These are phyloP conservation scores for Chamaea fasciata DNA, from an alignment of 2,113 vertebrate genomes.

Conservation along the genomic window DNA sequence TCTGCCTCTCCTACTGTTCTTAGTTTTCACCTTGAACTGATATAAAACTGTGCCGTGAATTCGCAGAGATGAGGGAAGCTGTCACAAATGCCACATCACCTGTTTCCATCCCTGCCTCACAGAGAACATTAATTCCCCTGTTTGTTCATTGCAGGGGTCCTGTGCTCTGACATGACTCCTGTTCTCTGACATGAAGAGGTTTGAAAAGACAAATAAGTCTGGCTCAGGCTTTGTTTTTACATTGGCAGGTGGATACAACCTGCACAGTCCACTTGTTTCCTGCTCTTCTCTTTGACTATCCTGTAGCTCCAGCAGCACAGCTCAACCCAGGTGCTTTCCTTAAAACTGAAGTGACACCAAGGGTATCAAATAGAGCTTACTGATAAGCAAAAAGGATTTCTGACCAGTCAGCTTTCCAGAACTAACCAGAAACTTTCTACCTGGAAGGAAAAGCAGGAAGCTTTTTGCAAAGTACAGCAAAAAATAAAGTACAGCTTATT, in stretches of 20 bases:
- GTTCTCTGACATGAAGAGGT: background rate
- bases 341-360: background rate
- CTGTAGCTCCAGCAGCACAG: background rate
- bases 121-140: background rate
- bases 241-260: background rate
- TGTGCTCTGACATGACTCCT: background rate
- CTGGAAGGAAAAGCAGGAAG: background rate
- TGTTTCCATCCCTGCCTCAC: background rate
- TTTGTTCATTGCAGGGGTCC: background rate
- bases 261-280: background rate
- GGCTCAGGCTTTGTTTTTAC: background rate
- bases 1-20: conserved; percentile 21
- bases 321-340: background rate
- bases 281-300: background rate
- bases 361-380: background rate
- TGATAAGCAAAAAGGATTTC: background rate
- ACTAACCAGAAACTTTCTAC: background rate
- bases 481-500: background rate
- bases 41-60: background rate
- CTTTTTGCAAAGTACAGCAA: background rate
- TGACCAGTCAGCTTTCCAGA: background rate
- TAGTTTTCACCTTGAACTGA: conserved; percentile 7
- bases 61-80: background rate
- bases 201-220: background rate
- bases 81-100: background rate